These are phyloP conservation scores for Diarsia mendica DNA, from an alignment of 2,888 invertebrate species.

Conservation along the genomic window DNA sequence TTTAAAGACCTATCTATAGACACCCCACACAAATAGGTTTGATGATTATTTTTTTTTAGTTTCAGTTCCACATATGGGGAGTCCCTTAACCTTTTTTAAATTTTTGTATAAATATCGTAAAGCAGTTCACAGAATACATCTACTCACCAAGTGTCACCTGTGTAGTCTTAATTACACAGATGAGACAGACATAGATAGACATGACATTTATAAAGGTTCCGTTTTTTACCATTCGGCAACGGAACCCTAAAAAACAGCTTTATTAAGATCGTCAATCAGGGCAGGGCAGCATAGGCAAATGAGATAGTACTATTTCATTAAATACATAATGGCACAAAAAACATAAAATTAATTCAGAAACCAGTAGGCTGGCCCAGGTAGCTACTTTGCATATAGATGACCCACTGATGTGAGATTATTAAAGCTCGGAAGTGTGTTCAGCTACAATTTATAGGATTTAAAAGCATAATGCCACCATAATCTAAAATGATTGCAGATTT, in stretches of 20 bases:
- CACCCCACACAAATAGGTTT: too few relatives aligned
- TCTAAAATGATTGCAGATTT: conserved; percentile 1
- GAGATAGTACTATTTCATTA: conserved; percentile 38
- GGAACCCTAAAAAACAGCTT: neutral
- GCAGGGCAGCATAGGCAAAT: conserved; percentile 16
- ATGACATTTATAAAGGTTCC: too few relatives aligned
- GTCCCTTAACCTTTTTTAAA: too few relatives aligned
- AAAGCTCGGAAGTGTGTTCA: conserved; percentile 32
- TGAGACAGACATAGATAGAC: too few relatives aligned
- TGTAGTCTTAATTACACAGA: too few relatives aligned
- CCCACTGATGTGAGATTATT: conserved; percentile 54
- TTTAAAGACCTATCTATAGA: too few relatives aligned
- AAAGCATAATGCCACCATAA: conserved; percentile 36
- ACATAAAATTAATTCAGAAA: conserved; percentile 50
- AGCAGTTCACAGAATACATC: too few relatives aligned
- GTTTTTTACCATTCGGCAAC: too few relatives aligned
- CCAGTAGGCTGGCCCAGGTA: conserved; percentile 37
- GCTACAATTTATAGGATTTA: conserved; percentile 48
- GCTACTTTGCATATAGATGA: conserved; percentile 59
- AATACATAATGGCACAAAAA: conserved; percentile 34
- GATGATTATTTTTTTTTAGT: too few relatives aligned
- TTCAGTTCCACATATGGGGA: too few relatives aligned
- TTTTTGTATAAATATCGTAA: too few relatives aligned
- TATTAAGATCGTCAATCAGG: conserved; percentile 34
- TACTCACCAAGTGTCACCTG: too few relatives aligned